Conservation (phyloP, 2,888 invertebrate species). For the Pollenia griseotomentosa region DNA sequence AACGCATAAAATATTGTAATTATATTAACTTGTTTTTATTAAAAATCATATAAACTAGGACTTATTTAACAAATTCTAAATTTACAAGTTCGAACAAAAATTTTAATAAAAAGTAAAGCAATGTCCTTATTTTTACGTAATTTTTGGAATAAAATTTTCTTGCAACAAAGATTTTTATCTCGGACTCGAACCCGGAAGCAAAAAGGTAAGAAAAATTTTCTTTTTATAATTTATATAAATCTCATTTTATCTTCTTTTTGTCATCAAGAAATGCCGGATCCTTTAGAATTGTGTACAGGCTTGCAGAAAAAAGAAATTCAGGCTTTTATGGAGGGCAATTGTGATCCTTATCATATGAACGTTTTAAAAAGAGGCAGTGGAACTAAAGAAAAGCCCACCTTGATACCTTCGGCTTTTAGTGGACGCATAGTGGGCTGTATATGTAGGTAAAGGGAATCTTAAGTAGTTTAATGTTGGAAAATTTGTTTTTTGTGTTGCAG, state of each 20-base stretch:
- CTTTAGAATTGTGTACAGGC: conserved; percentile 96
- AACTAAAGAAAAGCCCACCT: conserved; percentile 92
- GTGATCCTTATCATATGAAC: conserved; percentile 91
- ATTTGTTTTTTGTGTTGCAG: conserved; percentile 79
- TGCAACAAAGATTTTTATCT: conserved; percentile 33
- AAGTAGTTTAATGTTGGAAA: not conserved
- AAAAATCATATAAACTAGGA: conserved; percentile 33
- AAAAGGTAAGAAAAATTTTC: conserved; percentile 14
- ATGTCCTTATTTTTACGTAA: conserved; percentile 35
- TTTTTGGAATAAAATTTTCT: conserved; percentile 1
- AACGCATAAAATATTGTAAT: no score
- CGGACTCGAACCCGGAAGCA: conserved; percentile 1
- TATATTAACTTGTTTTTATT: no score
- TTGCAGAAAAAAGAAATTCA: conserved; percentile 94
- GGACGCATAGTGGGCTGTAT: conserved; percentile 96
- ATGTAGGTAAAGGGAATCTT: conserved; percentile 86
- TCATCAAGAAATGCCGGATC: conserved; percentile 90
- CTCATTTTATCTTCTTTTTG: not conserved
- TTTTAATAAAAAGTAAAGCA: not conserved
- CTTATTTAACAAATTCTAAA: conserved; percentile 10
- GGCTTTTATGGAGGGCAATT: conserved; percentile 92
- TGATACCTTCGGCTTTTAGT: conserved; percentile 95
- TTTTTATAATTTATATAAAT: not conserved
- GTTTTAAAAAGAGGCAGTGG: conserved; percentile 91
- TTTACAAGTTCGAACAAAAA: conserved; percentile 7